These are phyloP conservation scores for Ptychoptera albimana DNA, from an alignment of 2,888 invertebrate genomes.

Conservation along the genomic window DNA sequence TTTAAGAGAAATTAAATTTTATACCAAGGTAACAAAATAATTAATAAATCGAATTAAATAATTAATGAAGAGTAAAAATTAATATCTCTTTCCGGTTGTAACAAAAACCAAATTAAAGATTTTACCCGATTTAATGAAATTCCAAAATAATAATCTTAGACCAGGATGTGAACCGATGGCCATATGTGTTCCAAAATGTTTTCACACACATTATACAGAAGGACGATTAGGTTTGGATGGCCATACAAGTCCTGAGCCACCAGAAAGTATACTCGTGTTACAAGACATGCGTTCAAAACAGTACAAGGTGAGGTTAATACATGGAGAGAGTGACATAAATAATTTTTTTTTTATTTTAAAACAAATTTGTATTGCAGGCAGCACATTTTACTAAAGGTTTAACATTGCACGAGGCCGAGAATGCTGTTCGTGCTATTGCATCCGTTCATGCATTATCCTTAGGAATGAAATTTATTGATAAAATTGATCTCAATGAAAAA, in stretches of 20 bases:
- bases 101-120: slow-evolving; percentile 34
- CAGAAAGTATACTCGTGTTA: slow-evolving; percentile 54
- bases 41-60: background rate
- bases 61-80: background rate
- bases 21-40: slow-evolving; percentile 43
- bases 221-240: slow-evolving; percentile 20
- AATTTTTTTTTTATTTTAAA: background rate
- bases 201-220: slow-evolving; percentile 45
- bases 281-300: slow-evolving; percentile 47
- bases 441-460: slow-evolving; percentile 57
- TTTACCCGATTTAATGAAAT: slow-evolving; percentile 50
- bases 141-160: slow-evolving; percentile 33
- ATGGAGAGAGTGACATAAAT: background rate
- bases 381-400: slow-evolving; percentile 17
- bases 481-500: slow-evolving; percentile 16
- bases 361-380: slow-evolving; percentile 12
- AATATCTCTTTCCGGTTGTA: background rate
- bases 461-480: slow-evolving; percentile 39
- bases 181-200: slow-evolving; percentile 52
- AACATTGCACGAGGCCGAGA: slow-evolving; percentile 38
- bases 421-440: slow-evolving; percentile 56
- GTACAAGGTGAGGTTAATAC: slow-evolving; percentile 34
- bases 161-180: slow-evolving; percentile 31
- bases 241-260: slow-evolving; percentile 30
- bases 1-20: slow-evolving; percentile 65